Base-by-base conservation (phyloP, 2,797 vertebrate species). In the Neopelma chrysocephalum region DNA sequence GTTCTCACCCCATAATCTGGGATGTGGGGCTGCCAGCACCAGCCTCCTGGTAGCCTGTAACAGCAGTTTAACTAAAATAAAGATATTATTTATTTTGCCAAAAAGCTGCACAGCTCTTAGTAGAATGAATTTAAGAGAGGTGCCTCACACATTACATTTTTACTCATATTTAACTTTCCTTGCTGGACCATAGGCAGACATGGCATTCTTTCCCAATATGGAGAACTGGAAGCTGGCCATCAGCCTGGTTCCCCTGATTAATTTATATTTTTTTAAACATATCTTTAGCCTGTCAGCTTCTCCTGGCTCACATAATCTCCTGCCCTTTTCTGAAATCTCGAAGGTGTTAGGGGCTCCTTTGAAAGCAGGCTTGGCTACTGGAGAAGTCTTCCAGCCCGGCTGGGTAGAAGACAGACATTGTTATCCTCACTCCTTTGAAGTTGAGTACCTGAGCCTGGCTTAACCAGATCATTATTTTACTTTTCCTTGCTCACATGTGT, bases 361-460 rank as follows among this genome's bases (percentile, higher is more conserved):
- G 90, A 89, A 79, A 89, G 83, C 36, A 82, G 43, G 11, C 69
- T 91, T 9, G 5, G 54, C 79, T 93, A 34, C 51, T 2, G 1
- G 48, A 91, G 61, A 54, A 71, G 26, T 56, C 36, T 95, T n/a
- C 70, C 73, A 76, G 50, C 43, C 80, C 69, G 69, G n/a, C 62
- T 76, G 50, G 27, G n/a, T 72, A 87, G 48, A 87, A 87, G 23
- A n/a, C 60, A 70, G 84, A 62, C 70, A n/a, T 70, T 92, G 47
- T 92, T 95, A 96, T 84, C 51, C 81, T 89, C 36, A 14, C 9
- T 72, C 27, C 73, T 96, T 93, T 87, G 93, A 96, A 96, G 90
- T 4, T 25, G 18, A 15, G 0, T 90, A 94, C 90, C 93, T 95
- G 82, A 89, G 70, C 66, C 77, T 38, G 58, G 66, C 88, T 96